Evolutionary conservation across 2,113 vertebrate species (phyloP), one percentile per base, ranked within the genome.

Genomic region (Neogobius melanostomus): DNA sequence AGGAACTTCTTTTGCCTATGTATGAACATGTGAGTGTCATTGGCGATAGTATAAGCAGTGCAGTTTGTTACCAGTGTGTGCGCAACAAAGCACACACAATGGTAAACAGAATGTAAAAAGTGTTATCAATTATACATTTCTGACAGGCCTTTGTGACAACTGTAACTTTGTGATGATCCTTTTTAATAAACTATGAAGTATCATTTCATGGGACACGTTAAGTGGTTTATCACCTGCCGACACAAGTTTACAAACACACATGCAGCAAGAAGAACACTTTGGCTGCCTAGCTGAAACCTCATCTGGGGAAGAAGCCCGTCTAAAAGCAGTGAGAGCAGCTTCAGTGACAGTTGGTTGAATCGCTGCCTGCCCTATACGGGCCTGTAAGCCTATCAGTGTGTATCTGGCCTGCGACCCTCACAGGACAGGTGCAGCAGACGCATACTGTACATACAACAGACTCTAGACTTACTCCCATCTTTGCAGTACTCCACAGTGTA

Each of bases 401-500:
- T 75, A 82, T 87, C 76, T 89, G 77, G 71, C 88, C 80, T 77
- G 51, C 88, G 90, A 90, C 87, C 82, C 81, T 71, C 68, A 0
- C 53, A 21, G 14, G 87, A 91, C 92, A 92, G 92, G 87, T 93
- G 92, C 89, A 81, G 79, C 17, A 28, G 44, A 48, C 48, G 6
- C 48, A 5, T 11, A 9, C 62, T 59, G 50, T 45, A 64, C 63
- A 68, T 49, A 57, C 57, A 68, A 49, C 36, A 64, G 43, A 4
- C 45, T n/a, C 11, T 28, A 54, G 60, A 85, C 95, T 85, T 90
- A 98, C 96, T 93, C 92, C 95, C 95, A 77, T 96, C 93, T 82
- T 93, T 93, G 91, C 94, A 83, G 87, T 94, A 90, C 78, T 98
- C 96, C 59, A 98, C 64, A 42, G 92, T 11, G 7, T 96, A 98